Evolutionary conservation across 2,797 vertebrate genomes (phyloP).

Genomic region (Odontamblyopus lacepedii): DNA sequence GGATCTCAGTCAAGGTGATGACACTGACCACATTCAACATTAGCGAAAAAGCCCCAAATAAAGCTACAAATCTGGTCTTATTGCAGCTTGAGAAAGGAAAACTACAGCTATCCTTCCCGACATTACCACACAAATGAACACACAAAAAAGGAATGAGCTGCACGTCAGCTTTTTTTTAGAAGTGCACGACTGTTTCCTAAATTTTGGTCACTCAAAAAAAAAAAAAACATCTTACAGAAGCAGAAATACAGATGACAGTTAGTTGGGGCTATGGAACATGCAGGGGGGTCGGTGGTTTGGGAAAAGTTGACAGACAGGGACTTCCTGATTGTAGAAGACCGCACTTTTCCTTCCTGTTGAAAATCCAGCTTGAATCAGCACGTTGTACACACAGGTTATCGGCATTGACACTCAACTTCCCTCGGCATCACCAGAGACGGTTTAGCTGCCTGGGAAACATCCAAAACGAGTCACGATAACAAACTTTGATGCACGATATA

Average conservation of each 20-base stretch:
- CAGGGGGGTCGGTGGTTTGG: slow-evolving; percentile 14
- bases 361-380: slow-evolving; percentile 74
- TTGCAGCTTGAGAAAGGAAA: slow-evolving; percentile 32
- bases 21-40: slow-evolving; percentile 78
- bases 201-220: slow-evolving; percentile 63
- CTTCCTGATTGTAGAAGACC: slow-evolving; percentile 71
- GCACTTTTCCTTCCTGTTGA: slow-evolving; percentile 70
- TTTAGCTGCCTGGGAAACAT: slow-evolving; percentile 4
- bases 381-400: slow-evolving; percentile 76
- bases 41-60: slow-evolving; percentile 55
- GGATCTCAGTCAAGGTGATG: slow-evolving; percentile 81
- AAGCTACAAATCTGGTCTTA: slow-evolving; percentile 47
- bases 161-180: slow-evolving; percentile 82
- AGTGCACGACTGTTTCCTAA: slow-evolving; percentile 66
- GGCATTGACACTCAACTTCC: slow-evolving; percentile 67
- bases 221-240: slow-evolving; percentile 76
- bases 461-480: slow-evolving; percentile 15
- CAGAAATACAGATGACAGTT: slow-evolving; percentile 71
- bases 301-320: slow-evolving; percentile 63
- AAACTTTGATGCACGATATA: too few relatives aligned
- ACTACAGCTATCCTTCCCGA: slow-evolving; percentile 56
- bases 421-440: slow-evolving; percentile 32
- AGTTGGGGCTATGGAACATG: slow-evolving; percentile 26
- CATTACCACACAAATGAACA: slow-evolving; percentile 52
- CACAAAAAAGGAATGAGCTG: slow-evolving; percentile 82